A percentile compares a stretch with the other conserved stretches of the same genome.
Conservation (phyloP, 2,113 vertebrate species). For the Callithrix jacchus region DNA sequence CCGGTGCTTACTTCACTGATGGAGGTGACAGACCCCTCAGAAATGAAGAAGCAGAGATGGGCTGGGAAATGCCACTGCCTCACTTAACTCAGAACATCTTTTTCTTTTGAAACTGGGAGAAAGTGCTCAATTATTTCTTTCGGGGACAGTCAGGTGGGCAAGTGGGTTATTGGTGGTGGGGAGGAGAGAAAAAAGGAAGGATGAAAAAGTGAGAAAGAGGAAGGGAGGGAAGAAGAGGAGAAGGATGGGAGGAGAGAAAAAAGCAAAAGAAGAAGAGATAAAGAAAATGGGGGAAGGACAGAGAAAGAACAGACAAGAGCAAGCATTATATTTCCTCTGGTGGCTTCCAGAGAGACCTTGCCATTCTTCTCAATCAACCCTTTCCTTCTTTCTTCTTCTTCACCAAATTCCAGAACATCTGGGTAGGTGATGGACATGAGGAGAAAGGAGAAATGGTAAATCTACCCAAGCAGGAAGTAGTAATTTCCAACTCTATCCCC, state of each 20-base stretch:
- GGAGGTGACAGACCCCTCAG: accelerated
- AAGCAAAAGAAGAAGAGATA: neutral
- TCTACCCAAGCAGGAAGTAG: neutral
- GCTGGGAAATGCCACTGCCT: neutral
- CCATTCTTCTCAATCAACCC: neutral
- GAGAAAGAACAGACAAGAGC: neutral
- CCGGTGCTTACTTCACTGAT: neutral
- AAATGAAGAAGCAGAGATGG: neutral
- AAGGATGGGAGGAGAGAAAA: neutral
- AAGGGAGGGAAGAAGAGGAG: neutral
- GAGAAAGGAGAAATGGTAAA: neutral
- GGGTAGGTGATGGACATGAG: neutral
- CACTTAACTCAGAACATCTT: neutral
- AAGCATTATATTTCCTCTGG: neutral
- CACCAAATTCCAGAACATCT: neutral
- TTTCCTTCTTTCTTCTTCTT: neutral
- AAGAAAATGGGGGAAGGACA: neutral
- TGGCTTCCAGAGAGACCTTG: neutral
- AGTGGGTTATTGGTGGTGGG: neutral
- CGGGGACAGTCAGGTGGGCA: neutral
- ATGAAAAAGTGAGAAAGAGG: neutral
- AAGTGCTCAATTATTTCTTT: neutral
- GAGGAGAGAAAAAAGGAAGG: neutral
- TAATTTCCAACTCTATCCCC: neutral
- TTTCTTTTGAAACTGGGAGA: neutral